Evolutionary conservation across 2,113 vertebrate species (phyloP).

Genomic region (Cricetomys ansorgei): DNA sequence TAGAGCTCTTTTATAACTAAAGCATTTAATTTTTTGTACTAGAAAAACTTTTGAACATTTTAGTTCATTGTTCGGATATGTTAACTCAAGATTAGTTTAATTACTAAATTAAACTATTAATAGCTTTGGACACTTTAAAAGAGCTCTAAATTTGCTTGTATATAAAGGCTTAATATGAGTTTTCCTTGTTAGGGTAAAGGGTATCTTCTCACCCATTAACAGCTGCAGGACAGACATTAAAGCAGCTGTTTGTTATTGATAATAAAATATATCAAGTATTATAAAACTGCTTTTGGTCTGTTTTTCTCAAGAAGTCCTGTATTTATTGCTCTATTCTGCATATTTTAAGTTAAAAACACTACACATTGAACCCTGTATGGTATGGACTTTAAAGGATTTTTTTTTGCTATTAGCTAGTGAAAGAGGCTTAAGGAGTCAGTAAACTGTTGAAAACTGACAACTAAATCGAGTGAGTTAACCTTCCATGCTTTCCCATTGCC

Average conservation of each 20-base stretch:
- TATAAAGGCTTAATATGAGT: slow-evolving; percentile 88
- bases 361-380: neutral
- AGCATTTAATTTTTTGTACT: slow-evolving; percentile 87
- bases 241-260: slow-evolving; percentile 82
- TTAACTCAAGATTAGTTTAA: slow-evolving; percentile 81
- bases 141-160: slow-evolving; percentile 90
- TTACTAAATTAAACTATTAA: slow-evolving; percentile 74
- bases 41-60: slow-evolving; percentile 77
- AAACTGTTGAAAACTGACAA: neutral
- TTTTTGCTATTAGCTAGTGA: neutral
- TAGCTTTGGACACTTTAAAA: slow-evolving; percentile 83
- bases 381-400: neutral
- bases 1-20: slow-evolving; percentile 90
- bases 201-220: slow-evolving; percentile 73
- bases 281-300: slow-evolving; percentile 70
- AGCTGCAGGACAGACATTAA: slow-evolving; percentile 71
- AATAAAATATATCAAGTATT: slow-evolving; percentile 86
- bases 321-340: neutral
- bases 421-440: neutral
- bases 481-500: neutral
- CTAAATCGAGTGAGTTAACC: neutral
- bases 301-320: slow-evolving; percentile 63
- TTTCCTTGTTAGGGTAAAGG: slow-evolving; percentile 81
- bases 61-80: slow-evolving; percentile 79
- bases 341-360: neutral